Conservation (phyloP, 2,888 invertebrate genomes). For the Anodontia alba region DNA sequence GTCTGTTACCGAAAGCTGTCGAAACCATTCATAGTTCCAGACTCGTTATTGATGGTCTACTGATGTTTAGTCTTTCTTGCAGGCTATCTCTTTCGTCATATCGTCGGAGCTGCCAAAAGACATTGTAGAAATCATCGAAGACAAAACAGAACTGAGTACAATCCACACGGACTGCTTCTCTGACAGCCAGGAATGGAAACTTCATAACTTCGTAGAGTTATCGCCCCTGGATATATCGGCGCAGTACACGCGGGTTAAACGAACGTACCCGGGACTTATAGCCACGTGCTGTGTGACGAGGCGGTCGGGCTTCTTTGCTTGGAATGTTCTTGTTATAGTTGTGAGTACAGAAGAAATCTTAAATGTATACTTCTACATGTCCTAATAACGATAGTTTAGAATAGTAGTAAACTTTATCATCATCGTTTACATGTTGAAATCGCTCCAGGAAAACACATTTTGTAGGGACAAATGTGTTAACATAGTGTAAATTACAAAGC, state of each 20-base stretch:
- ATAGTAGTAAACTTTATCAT: no score
- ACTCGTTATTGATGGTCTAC: no score
- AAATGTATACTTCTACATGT: no score
- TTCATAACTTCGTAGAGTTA: slow-evolving; percentile 78
- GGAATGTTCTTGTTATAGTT: slow-evolving; percentile 83
- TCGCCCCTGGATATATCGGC: slow-evolving; percentile 57
- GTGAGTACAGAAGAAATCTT: slow-evolving; percentile 56
- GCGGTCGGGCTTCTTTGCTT: slow-evolving; percentile 82
- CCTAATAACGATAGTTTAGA: no score
- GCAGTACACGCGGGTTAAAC: slow-evolving; percentile 58
- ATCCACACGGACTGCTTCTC: slow-evolving; percentile 76
- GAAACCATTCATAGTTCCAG: no score
- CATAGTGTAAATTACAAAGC: no score
- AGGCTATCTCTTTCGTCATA: slow-evolving; percentile 68
- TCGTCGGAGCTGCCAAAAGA: slow-evolving; percentile 64
- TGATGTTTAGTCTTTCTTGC: no score
- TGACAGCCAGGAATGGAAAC: slow-evolving; percentile 83
- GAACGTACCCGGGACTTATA: slow-evolving; percentile 78
- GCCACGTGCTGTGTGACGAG: slow-evolving; percentile 81
- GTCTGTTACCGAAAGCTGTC: no score
- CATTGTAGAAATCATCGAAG: slow-evolving; percentile 70
- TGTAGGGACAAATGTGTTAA: no score
- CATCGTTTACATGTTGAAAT: no score
- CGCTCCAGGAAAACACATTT: no score
- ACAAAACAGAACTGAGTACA: slow-evolving; percentile 66